These are phyloP conservation scores for Lasioglossum albipes DNA, from an alignment of 1,140 invertebrate genomes.

Conservation along the genomic window DNA sequence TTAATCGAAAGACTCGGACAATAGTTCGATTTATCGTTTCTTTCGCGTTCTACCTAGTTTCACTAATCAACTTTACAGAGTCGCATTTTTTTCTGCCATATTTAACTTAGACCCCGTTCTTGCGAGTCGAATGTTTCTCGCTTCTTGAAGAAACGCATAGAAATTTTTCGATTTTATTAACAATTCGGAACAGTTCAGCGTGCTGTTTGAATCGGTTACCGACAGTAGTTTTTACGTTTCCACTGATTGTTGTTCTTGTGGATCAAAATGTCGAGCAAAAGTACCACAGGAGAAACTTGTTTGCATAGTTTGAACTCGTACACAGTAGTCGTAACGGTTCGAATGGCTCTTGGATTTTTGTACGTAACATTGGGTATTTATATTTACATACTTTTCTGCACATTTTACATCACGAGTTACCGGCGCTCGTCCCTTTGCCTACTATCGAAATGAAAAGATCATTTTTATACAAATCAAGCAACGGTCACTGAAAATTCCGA, in stretches of 20 bases:
- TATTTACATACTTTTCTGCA: constrained; percentile 26
- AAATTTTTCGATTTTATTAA: neutral
- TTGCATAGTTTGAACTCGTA: neutral
- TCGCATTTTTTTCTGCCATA: neutral
- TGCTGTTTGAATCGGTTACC: neutral
- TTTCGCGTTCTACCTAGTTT: neutral
- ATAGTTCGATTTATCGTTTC: constrained; percentile 11
- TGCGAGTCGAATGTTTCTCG: neutral
- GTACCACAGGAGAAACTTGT: neutral
- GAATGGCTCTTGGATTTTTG: constrained; percentile 23
- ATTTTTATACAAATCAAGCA: constrained; percentile 14
- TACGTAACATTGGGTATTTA: constrained; percentile 29
- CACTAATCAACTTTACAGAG: neutral
- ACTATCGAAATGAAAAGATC: neutral
- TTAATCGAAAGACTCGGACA: constrained; percentile 17
- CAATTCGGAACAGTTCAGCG: neutral
- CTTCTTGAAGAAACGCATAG: neutral
- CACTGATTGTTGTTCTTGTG: neutral
- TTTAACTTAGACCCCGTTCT: neutral
- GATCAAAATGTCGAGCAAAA: neutral
- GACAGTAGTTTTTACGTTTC: neutral
- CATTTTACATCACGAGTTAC: neutral
- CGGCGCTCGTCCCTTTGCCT: neutral
- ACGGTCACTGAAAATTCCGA: neutral
- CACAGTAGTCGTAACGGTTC: neutral